A percentile compares a stretch with the other conserved stretches of the same genome.
Conservation (phyloP, 1,140 invertebrate genomes). For the Danaus plexippus region DNA sequence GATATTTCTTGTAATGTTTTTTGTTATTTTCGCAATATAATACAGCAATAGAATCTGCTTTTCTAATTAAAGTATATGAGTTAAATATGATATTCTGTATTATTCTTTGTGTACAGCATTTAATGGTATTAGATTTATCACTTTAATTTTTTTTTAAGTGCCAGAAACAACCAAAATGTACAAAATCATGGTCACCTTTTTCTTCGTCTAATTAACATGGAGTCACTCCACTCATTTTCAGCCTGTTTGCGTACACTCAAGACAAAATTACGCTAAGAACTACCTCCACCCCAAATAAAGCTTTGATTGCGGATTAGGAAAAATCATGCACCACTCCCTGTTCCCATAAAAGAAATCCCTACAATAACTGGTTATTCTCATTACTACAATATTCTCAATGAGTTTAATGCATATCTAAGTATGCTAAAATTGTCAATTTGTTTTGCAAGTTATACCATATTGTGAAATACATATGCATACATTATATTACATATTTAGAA, state of each 20-base stretch:
- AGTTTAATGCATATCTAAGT: background rate
- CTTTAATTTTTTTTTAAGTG: too few relatives aligned
- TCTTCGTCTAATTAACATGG: constrained; percentile 48
- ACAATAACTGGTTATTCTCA: constrained; percentile 11
- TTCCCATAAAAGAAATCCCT: constrained; percentile 16
- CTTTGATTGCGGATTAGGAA: constrained; percentile 34
- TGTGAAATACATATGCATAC: constrained; percentile 11
- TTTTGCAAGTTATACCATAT: constrained; percentile 12
- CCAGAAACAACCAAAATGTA: too few relatives aligned
- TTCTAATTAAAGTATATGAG: too few relatives aligned
- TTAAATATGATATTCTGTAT: too few relatives aligned
- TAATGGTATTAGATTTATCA: too few relatives aligned
- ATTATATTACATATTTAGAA: too few relatives aligned
- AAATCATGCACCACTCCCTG: constrained; percentile 22
- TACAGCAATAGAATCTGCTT: too few relatives aligned
- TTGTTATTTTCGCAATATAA: background rate
- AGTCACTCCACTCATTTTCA: constrained; percentile 40
- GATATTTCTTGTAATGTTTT: background rate
- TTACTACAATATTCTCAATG: constrained; percentile 19
- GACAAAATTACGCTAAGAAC: constrained; percentile 39
- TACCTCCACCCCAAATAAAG: constrained; percentile 24
- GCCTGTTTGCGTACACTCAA: constrained; percentile 47
- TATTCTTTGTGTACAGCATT: too few relatives aligned
- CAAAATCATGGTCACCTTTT: constrained; percentile 11
- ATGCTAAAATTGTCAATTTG: too few relatives aligned